Base-by-base conservation (phyloP, 2,888 invertebrate species). In the Temnothorax ravouxi region DNA sequence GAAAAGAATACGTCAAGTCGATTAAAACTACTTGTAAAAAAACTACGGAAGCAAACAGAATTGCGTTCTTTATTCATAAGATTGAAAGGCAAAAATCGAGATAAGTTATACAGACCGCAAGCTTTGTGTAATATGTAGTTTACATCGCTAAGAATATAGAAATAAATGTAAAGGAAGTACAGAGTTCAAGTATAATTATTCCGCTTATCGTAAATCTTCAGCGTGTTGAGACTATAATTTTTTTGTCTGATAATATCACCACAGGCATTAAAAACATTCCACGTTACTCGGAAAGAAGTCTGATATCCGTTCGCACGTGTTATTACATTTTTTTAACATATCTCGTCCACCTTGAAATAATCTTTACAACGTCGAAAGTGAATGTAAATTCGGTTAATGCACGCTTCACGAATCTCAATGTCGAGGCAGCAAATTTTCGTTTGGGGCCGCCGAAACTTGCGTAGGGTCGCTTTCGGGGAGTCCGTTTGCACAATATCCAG, bases 31-130 rank as follows among this genome's bases (percentile, higher is more conserved):
- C 29, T 75, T 0, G 11, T 25, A 56, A 75, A 50, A 25, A n/a
- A 64, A 62, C 21, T 2, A 29, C 9, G 11, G 62, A 11, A 76
- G 11, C 21, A 41, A 6, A 54, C 25, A 76, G 11, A 76, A n/a
- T 66, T 67, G n/a, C 8, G 9, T 21, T 56, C 15, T 52, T 64
- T 66, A 76, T 64, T 76, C 29, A 54, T 29, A 67, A 29, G 9
- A 15, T 4, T 67, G 13, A 41, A 76, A 38, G n/a, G 15, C 3
- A 64, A 38, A 66, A 52, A 50, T 0, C 2, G 18, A 38, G 21
- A 3, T 18, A 21, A 8, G 5, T 74, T 29, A 34, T 34, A 3
- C 25, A 44, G 3, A 21, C 13, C 3, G 38, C 52, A 3, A 18
- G 34, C 2, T 29, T 67, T n/a, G 29, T 41, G 25, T 18, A 15